These are phyloP conservation scores for Ptycholaimellus sp. DNA, from an alignment of 2,888 invertebrate species.

Conservation along the genomic window DNA sequence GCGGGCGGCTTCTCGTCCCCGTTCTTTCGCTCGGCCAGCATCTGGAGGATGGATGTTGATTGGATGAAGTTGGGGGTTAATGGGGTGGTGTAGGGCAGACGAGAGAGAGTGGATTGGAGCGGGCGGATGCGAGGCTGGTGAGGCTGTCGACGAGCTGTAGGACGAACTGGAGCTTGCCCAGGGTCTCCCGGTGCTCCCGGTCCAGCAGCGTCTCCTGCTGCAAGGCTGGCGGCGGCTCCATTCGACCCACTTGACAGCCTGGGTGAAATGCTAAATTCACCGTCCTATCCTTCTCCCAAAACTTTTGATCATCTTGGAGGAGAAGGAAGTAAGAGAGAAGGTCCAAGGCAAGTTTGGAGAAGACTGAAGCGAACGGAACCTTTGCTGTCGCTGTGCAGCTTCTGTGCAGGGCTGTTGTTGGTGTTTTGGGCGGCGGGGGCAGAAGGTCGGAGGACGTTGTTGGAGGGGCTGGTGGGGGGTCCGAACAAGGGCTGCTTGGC, in stretches of 20 bases:
- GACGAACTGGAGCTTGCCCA: constrained; percentile 89
- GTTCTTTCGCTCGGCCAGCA: background rate
- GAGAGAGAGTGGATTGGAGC: constrained; percentile 27
- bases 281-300: constrained; percentile 4
- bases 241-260: too few species aligned
- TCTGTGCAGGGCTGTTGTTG: background rate
- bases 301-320: constrained; percentile 9
- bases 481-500: constrained; percentile 4
- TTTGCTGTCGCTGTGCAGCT: background rate
- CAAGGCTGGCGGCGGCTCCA: constrained; percentile 50
- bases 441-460: too few species aligned
- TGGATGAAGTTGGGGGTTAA: background rate
- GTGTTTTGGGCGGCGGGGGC: background rate
- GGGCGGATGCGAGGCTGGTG: constrained; percentile 41
- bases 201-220: constrained; percentile 83
- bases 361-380: background rate
- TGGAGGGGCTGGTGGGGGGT: too few species aligned
- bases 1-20: constrained; percentile 40
- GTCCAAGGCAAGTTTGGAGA: background rate
- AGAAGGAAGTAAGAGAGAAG: background rate
- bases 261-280: background rate
- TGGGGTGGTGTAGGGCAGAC: background rate
- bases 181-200: constrained; percentile 73
- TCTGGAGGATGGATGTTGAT: background rate
- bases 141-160: constrained; percentile 80